Evolutionary conservation across 2,113 vertebrate genomes (phyloP).

Genomic region (Atherinomorus stipes): DNA sequence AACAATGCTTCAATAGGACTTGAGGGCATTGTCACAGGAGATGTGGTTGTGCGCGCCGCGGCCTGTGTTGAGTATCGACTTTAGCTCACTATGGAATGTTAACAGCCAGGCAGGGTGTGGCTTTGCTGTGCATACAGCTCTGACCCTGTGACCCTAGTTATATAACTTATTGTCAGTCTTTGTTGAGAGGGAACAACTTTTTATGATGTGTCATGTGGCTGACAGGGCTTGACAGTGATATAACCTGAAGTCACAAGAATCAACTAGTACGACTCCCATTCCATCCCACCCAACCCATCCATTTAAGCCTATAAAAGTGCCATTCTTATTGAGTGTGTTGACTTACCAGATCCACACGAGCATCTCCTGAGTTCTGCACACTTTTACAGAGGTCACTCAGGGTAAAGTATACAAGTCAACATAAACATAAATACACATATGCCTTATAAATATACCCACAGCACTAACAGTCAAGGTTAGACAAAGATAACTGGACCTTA

Average conservation of each 20-base stretch:
- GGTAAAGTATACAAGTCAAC: neutral
- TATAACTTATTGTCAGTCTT: conserved; percentile 46
- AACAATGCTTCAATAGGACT: no score
- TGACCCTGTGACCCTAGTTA: conserved; percentile 67
- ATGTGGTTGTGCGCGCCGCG: neutral
- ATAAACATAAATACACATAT: neutral
- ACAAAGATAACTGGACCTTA: conserved; percentile 69
- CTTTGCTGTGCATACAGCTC: conserved; percentile 21
- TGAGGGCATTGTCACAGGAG: neutral
- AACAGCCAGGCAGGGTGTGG: conserved; percentile 61
- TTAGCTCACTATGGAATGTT: conserved; percentile 58
- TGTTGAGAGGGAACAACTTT: conserved; percentile 14
- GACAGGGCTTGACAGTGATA: conserved; percentile 23
- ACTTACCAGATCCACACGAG: conserved; percentile 4
- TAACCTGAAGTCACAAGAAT: conserved; percentile 24
- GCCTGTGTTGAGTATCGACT: conserved; percentile 51
- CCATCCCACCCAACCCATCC: neutral
- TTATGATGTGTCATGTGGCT: conserved; percentile 25
- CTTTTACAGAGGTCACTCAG: neutral
- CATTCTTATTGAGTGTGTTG: neutral
- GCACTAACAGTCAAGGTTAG: conserved; percentile 63
- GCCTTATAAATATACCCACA: conserved; percentile 14
- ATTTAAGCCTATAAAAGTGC: neutral
- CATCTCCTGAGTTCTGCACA: neutral
- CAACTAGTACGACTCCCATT: conserved; percentile 1